phyloP scores from a whole-genome alignment of 2,113 vertebrate species.

The Channa maculata region DNA sequence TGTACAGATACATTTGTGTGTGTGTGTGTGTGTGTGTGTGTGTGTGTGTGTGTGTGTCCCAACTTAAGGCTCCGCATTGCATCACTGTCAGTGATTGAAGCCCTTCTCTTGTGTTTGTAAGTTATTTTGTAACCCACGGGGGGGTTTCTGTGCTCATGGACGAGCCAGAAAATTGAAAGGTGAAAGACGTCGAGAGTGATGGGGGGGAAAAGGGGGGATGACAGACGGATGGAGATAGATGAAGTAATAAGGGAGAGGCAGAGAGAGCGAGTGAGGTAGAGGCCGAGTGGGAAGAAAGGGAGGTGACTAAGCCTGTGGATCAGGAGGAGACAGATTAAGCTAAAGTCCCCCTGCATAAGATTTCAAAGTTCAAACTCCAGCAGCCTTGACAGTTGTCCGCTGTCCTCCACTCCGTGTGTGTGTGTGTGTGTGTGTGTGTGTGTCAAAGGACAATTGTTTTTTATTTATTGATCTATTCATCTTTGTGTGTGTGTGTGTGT shows the following conservation, averaged over 20 bases:
- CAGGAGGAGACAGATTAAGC: constrained; percentile 81
- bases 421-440: constrained; percentile 4
- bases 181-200: constrained; percentile 24
- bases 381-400: constrained; percentile 66
- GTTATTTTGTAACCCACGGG: constrained; percentile 65
- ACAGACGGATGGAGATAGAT: background rate
- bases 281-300: constrained; percentile 13
- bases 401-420: constrained; percentile 27
- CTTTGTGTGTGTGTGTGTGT: background rate
- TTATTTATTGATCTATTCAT: no score
- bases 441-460: background rate
- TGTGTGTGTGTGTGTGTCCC: background rate
- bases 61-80: constrained; percentile 7
- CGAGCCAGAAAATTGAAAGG: constrained; percentile 36
- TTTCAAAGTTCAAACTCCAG: constrained; percentile 80
- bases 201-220: background rate
- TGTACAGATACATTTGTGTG: no score
- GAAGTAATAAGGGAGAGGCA: constrained; percentile 5
- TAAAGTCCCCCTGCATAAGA: constrained; percentile 81
- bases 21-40: background rate
- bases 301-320: constrained; percentile 79
- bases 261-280: background rate
- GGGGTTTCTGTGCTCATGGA: constrained; percentile 45
- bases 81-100: constrained; percentile 22
- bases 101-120: constrained; percentile 38